Conservation (phyloP, 2,888 invertebrate species). For the Resseliella maxima region DNA sequence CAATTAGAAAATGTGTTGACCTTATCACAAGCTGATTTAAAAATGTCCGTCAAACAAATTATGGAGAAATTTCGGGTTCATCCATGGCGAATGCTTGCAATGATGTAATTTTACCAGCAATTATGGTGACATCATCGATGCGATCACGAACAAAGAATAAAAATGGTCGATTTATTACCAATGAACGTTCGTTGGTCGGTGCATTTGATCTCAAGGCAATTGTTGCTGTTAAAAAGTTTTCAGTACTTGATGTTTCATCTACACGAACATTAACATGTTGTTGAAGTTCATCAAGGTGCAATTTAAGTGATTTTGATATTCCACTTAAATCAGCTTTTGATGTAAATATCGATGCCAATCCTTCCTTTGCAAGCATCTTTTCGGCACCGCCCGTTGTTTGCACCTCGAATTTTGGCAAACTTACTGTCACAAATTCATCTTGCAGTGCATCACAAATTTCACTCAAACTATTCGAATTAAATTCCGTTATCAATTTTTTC, state of each 20-base stretch:
- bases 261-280: constrained; percentile 68
- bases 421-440: constrained; percentile 69
- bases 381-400: constrained; percentile 75
- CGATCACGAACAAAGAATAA: constrained; percentile 74
- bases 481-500: constrained; percentile 70
- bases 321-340: constrained; percentile 71
- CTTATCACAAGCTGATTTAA: constrained; percentile 22
- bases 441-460: constrained; percentile 68
- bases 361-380: constrained; percentile 71
- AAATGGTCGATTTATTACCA: constrained; percentile 73
- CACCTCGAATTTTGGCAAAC: constrained; percentile 73
- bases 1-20: neutral
- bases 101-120: constrained; percentile 72
- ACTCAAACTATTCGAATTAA: constrained; percentile 69
- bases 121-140: constrained; percentile 71
- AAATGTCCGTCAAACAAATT: neutral
- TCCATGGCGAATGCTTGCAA: constrained; percentile 44
- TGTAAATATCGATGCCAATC: constrained; percentile 72
- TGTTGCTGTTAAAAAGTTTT: constrained; percentile 67
- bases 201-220: constrained; percentile 61
- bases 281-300: neutral
- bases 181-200: constrained; percentile 62
- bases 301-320: constrained; percentile 69
- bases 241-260: constrained; percentile 70
- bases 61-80: constrained; percentile 55